phyloP scores from a whole-genome alignment of 2,888 invertebrate genomes.

The Sceliomorpha sp. region DNA sequence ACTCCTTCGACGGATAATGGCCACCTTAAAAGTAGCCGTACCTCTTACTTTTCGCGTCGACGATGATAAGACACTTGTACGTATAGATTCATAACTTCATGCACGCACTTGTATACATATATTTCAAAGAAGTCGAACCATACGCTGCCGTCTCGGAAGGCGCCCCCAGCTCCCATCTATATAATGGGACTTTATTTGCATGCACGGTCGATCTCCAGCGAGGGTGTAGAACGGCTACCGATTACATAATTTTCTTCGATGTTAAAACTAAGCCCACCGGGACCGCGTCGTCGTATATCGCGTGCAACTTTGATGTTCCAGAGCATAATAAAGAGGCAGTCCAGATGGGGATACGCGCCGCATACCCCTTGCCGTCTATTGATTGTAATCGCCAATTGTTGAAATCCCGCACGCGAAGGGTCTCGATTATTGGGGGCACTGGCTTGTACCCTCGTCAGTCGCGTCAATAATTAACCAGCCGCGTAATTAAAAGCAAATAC shows the following conservation, averaged over 20 bases:
- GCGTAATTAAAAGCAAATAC: slow-evolving; percentile 77
- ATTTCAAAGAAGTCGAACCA: slow-evolving; percentile 35
- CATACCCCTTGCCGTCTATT: slow-evolving; percentile 33
- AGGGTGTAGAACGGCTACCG: slow-evolving; percentile 66
- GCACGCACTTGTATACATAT: slow-evolving; percentile 24
- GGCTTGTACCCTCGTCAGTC: slow-evolving; percentile 52
- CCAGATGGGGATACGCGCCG: slow-evolving; percentile 34
- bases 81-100: slow-evolving; percentile 34
- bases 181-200: slow-evolving; percentile 70
- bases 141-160: slow-evolving; percentile 22
- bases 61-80: slow-evolving; percentile 28
- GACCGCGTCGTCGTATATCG: slow-evolving; percentile 64
- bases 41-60: slow-evolving; percentile 25
- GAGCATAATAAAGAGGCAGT: slow-evolving; percentile 62
- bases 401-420: slow-evolving; percentile 58
- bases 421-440: slow-evolving; percentile 59
- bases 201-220: slow-evolving; percentile 70
- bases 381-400: slow-evolving; percentile 62
- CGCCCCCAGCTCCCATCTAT: slow-evolving; percentile 18
- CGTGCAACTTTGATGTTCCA: slow-evolving; percentile 76
- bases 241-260: slow-evolving; percentile 78
- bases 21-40: slow-evolving; percentile 13
- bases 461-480: slow-evolving; percentile 75
- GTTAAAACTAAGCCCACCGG: slow-evolving; percentile 71
- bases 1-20: slow-evolving; percentile 20